Conservation (phyloP, 2,888 invertebrate species). For the Machimus atricapillus region DNA sequence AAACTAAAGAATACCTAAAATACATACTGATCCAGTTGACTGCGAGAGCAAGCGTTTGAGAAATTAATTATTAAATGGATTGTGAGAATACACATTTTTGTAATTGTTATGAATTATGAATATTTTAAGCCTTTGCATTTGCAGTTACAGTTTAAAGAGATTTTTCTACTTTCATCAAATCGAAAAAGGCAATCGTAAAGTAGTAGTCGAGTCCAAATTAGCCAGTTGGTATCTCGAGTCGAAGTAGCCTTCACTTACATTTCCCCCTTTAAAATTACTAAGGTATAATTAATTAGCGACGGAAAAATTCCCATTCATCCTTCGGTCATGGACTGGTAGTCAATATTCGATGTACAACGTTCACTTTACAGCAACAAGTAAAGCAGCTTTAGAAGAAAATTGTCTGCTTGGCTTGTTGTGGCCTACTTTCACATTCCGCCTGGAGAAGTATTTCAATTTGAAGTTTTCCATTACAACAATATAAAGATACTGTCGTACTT, state of each 20-base stretch:
- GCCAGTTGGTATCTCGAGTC: background rate
- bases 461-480: background rate
- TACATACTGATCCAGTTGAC: too few species aligned
- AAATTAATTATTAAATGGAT: background rate
- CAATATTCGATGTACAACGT: background rate
- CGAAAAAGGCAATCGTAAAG: background rate
- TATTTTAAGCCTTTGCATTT: background rate
- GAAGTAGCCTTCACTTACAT: background rate
- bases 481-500: background rate
- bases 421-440: slow-evolving; percentile 20
- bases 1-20: too few species aligned
- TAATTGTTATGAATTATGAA: background rate
- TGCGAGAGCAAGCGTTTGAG: too few species aligned
- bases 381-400: background rate
- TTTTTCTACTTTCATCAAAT: background rate
- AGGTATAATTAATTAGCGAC: background rate
- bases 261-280: background rate
- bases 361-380: background rate
- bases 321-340: background rate
- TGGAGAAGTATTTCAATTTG: background rate
- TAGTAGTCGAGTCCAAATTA: background rate
- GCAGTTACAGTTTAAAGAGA: background rate
- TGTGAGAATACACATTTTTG: background rate
- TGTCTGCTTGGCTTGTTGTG: background rate
- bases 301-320: background rate